Conservation (phyloP, 2,113 vertebrate genomes). For the Tyrannus savana region DNA sequence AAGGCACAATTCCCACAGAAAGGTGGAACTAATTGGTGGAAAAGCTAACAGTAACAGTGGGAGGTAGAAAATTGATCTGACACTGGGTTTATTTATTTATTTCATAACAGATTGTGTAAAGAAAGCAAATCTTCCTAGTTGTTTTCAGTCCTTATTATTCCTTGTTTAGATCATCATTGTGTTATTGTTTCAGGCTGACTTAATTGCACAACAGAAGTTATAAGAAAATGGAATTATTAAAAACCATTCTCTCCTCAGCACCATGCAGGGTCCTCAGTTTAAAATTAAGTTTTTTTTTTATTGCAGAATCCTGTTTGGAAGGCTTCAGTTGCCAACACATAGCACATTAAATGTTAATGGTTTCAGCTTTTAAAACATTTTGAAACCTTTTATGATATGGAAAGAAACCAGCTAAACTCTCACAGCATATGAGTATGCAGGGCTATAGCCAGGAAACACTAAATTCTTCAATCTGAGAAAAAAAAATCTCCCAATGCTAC, state of each 20-base stretch:
- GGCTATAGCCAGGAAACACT: neutral
- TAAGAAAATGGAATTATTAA: neutral
- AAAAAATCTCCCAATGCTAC: neutral
- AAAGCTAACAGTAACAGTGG: neutral
- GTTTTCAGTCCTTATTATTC: neutral
- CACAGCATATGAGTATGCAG: neutral
- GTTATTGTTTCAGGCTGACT: neutral
- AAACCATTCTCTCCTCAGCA: neutral
- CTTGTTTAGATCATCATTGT: neutral
- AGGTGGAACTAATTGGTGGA: neutral
- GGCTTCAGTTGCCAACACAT: neutral
- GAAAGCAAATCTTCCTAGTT: neutral
- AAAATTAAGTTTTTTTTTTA: neutral
- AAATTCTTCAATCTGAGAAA: neutral
- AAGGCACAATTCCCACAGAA: neutral
- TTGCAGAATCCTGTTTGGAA: neutral
- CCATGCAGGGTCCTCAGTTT: neutral
- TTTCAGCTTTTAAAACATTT: neutral
- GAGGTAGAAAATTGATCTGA: neutral
- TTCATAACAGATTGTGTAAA: neutral
- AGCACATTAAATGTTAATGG: slow-evolving; percentile 1
- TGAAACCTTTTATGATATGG: neutral
- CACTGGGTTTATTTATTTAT: neutral
- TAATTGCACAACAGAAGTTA: neutral
- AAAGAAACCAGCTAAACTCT: slow-evolving; percentile 2